Evolutionary conservation across 2,113 vertebrate genomes (phyloP).

Genomic region (Ptilonorhynchus violaceus): DNA sequence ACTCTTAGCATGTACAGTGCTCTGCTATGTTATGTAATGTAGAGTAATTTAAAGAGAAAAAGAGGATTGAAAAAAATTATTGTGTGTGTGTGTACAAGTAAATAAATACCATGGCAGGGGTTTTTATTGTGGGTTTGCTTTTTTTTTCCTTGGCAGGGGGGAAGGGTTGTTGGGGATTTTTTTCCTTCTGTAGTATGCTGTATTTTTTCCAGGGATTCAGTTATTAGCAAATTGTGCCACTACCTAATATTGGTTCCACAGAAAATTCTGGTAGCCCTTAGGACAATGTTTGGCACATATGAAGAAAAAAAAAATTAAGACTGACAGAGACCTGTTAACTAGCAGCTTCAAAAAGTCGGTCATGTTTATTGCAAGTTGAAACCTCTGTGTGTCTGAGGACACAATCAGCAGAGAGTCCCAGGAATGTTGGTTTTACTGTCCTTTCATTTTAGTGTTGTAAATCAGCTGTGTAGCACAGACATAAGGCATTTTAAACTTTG

Average conservation of each 20-base stretch:
- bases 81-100: slow-evolving; percentile 6
- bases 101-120: slow-evolving; percentile 12
- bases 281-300: neutral
- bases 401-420: neutral
- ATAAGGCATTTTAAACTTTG: slow-evolving; percentile 48
- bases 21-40: slow-evolving; percentile 24
- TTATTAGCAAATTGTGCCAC: slow-evolving; percentile 15
- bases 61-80: neutral
- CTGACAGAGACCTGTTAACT: neutral
- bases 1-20: slow-evolving; percentile 21
- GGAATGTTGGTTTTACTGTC: neutral
- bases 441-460: neutral
- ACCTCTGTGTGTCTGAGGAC: neutral
- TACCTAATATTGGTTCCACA: neutral
- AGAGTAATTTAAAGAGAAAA: slow-evolving; percentile 9
- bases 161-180: neutral
- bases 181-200: neutral
- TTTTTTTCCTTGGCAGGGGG: too few relatives aligned
- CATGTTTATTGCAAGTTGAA: slow-evolving; percentile 42
- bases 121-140: neutral
- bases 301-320: neutral
- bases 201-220: neutral
- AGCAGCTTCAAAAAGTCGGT: slow-evolving; percentile 7
- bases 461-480: neutral
- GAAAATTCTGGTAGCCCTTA: slow-evolving; percentile 34